These are phyloP conservation scores for Arothron firmamentum DNA, from an alignment of 2,113 vertebrate genomes.

Conservation along the genomic window DNA sequence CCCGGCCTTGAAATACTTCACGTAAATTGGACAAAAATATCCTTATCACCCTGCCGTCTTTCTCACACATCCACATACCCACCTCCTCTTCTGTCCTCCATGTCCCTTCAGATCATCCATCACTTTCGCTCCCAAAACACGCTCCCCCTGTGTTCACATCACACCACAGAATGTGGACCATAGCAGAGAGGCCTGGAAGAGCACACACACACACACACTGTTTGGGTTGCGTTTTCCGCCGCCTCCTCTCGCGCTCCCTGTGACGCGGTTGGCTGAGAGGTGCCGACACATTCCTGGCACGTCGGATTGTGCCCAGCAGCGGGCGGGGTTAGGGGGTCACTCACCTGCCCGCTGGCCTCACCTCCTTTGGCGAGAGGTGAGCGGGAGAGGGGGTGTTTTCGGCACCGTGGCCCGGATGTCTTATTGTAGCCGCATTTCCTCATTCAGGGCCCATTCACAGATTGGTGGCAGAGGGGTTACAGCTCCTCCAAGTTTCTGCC, in stretches of 20 bases:
- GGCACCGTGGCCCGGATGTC: constrained; percentile 30
- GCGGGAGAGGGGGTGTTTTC: constrained; percentile 28
- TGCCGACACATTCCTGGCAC: constrained; percentile 65
- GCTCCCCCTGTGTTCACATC: constrained; percentile 49
- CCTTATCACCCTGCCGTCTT: constrained; percentile 47
- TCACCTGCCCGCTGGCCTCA: constrained; percentile 50
- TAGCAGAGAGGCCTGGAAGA: constrained; percentile 46
- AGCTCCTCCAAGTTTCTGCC: constrained; percentile 30
- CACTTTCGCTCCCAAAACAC: constrained; percentile 56
- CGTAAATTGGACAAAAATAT: constrained; percentile 63
- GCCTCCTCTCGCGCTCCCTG: constrained; percentile 9
- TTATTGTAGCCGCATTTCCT: constrained; percentile 48
- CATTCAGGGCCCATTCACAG: constrained; percentile 33
- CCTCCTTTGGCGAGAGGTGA: constrained; percentile 18
- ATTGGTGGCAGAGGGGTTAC: constrained; percentile 45
- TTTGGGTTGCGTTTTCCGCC: constrained; percentile 53
- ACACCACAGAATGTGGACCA: constrained; percentile 58
- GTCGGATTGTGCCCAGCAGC: constrained; percentile 18
- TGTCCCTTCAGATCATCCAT: constrained; percentile 50
- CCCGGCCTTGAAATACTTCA: constrained; percentile 61
- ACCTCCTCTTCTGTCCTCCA: constrained; percentile 6
- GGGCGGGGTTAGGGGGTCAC: constrained; percentile 41
- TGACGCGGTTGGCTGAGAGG: constrained; percentile 57
- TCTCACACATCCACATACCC: constrained; percentile 8
- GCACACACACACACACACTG: constrained; percentile 34